Percentiles rank a stretch among this genome's conserved stretches.
phyloP scores from a whole-genome alignment of 2,888 invertebrate genomes.

The Spilarctia lutea region DNA sequence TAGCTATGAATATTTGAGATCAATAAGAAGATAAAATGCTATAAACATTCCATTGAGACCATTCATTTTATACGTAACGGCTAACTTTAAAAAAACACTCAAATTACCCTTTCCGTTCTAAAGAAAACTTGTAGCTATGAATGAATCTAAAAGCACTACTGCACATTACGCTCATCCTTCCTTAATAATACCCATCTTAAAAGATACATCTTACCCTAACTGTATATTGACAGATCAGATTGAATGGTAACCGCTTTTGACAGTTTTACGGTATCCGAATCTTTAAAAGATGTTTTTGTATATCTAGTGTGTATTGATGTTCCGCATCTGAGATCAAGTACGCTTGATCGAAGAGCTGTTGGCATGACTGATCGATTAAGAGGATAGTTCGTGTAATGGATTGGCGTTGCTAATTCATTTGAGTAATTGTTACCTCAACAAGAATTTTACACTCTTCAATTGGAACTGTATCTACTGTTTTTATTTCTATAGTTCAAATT shows the following conservation, averaged over 20 bases:
- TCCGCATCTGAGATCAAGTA: slow-evolving; percentile 50
- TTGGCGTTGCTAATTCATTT: slow-evolving; percentile 58
- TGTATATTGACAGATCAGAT: slow-evolving; percentile 44
- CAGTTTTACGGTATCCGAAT: slow-evolving; percentile 53
- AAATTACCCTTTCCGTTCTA: slow-evolving; percentile 18
- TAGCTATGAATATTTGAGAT: not conserved
- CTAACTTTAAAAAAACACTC: slow-evolving; percentile 9
- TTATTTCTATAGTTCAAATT: slow-evolving; percentile 7
- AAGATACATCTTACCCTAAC: slow-evolving; percentile 42
- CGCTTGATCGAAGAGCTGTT: slow-evolving; percentile 55
- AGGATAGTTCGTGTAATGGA: slow-evolving; percentile 35
- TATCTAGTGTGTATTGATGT: slow-evolving; percentile 43
- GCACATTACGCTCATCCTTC: slow-evolving; percentile 39
- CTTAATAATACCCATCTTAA: slow-evolving; percentile 18
- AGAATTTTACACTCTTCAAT: slow-evolving; percentile 38
- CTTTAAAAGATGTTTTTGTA: slow-evolving; percentile 40
- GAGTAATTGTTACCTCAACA: slow-evolving; percentile 40
- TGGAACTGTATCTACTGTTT: slow-evolving; percentile 17
- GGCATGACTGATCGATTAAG: slow-evolving; percentile 52
- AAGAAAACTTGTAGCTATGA: slow-evolving; percentile 4
- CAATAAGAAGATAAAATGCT: slow-evolving; percentile 4
- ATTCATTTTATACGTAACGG: not conserved
- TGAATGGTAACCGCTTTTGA: slow-evolving; percentile 44
- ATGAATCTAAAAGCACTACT: slow-evolving; percentile 28
- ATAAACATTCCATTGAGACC: not conserved